phyloP scores from a whole-genome alignment of 1,140 invertebrate genomes.

The Drosophila micromelanica region DNA sequence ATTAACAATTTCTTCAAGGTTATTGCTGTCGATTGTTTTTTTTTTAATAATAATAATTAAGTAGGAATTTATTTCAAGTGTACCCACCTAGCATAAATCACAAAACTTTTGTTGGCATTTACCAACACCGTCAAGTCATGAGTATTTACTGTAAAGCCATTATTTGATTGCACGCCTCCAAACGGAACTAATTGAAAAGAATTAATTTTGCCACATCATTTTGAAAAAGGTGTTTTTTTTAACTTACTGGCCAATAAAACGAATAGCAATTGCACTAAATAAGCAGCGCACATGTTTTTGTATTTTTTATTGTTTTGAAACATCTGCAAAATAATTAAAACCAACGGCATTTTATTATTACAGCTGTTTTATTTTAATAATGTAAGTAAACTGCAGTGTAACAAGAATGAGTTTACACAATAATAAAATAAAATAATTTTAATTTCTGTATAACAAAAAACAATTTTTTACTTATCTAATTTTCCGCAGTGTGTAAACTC shows the following conservation, averaged over 20 bases:
- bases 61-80: not conserved
- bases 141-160: conserved; percentile 59
- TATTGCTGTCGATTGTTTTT: conserved; percentile 34
- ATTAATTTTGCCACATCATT: not conserved
- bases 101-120: conserved; percentile 72
- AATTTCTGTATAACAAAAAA: no score
- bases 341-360: not conserved
- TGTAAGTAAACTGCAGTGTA: not conserved
- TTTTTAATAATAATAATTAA: not conserved
- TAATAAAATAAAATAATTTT: no score
- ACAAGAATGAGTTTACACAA: no score
- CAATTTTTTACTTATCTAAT: no score
- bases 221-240: no score
- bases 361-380: conserved; percentile 3
- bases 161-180: conserved; percentile 35
- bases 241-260: conserved; percentile 32
- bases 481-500: no score
- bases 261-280: conserved; percentile 14
- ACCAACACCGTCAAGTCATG: conserved; percentile 84
- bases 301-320: not conserved
- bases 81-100: conserved; percentile 53
- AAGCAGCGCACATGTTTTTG: not conserved
- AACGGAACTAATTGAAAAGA: conserved; percentile 23
- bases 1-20: conserved; percentile 30
- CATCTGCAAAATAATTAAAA: conserved; percentile 13